Conservation (phyloP, 1,140 invertebrate genomes). For the Meteorus sp. region DNA sequence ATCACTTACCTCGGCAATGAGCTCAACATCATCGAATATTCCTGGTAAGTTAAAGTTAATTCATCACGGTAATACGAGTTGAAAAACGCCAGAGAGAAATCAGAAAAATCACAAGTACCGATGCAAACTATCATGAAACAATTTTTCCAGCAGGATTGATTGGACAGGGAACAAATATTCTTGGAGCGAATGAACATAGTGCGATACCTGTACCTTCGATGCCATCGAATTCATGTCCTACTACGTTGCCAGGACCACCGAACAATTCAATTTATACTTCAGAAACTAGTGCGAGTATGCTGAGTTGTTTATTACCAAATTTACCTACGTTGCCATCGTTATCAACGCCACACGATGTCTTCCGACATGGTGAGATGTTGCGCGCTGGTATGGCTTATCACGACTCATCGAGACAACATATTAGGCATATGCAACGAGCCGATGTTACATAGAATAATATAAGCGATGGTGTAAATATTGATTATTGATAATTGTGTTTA, state of each 20-base stretch:
- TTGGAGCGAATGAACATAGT: constrained; percentile 32
- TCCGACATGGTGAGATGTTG: constrained; percentile 44
- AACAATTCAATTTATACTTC: constrained; percentile 43
- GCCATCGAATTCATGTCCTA: constrained; percentile 26
- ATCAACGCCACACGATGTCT: constrained; percentile 42
- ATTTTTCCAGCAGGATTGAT: background rate
- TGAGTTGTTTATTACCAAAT: constrained; percentile 43
- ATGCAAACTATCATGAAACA: background rate
- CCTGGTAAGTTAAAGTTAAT: constrained; percentile 36
- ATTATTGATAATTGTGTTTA: background rate
- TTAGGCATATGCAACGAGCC: constrained; percentile 40
- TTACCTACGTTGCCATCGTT: constrained; percentile 40
- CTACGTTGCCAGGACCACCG: constrained; percentile 31
- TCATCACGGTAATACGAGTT: constrained; percentile 9
- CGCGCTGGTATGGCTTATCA: constrained; percentile 46
- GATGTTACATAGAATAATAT: constrained; percentile 37
- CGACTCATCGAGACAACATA: constrained; percentile 39
- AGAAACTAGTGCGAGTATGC: constrained; percentile 40
- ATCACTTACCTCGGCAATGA: constrained; percentile 37
- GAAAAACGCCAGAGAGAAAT: too few species aligned
- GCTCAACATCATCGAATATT: constrained; percentile 38
- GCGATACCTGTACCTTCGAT: constrained; percentile 19
- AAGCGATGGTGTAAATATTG: background rate
- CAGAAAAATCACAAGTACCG: too few species aligned
- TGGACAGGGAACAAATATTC: constrained; percentile 26